Evolutionary conservation across 2,888 invertebrate genomes (phyloP).

Genomic region (Drosophila ustulata): DNA sequence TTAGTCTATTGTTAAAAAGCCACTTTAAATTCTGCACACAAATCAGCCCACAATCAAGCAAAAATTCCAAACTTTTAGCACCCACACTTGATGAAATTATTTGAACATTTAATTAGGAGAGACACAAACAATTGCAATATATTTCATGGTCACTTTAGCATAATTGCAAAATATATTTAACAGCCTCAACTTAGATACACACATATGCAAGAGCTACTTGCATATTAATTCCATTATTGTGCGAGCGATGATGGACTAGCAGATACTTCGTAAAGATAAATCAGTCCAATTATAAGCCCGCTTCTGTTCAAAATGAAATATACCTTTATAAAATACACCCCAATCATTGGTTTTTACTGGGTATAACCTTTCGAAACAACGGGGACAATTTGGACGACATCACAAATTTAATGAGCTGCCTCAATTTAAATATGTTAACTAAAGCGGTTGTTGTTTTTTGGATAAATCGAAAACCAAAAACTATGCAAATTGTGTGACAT

Average conservation of each 20-base stretch:
- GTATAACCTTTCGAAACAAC: conserved; percentile 48
- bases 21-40: conserved; percentile 10
- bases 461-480: conserved; percentile 28
- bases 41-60: conserved; percentile 23
- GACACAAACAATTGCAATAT: conserved; percentile 35
- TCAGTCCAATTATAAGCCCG: not conserved
- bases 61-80: conserved; percentile 26
- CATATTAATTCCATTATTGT: conserved; percentile 50
- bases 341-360: not conserved
- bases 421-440: conserved; percentile 51
- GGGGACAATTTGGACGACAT: conserved; percentile 21
- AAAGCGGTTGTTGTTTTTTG: conserved; percentile 18
- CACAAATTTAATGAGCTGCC: conserved; percentile 66
- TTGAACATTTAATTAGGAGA: conserved; percentile 35
- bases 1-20: not conserved
- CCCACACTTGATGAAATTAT: conserved; percentile 22
- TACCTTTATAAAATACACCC: not conserved
- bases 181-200: conserved; percentile 17
- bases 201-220: not conserved
- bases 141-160: conserved; percentile 65
- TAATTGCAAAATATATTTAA: conserved; percentile 59
- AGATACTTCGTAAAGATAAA: not conserved
- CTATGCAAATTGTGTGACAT: conserved; percentile 54
- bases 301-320: not conserved
- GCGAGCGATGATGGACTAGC: conserved; percentile 8